Conservation (phyloP, 2,888 invertebrate species). For the Junonia oenone region DNA sequence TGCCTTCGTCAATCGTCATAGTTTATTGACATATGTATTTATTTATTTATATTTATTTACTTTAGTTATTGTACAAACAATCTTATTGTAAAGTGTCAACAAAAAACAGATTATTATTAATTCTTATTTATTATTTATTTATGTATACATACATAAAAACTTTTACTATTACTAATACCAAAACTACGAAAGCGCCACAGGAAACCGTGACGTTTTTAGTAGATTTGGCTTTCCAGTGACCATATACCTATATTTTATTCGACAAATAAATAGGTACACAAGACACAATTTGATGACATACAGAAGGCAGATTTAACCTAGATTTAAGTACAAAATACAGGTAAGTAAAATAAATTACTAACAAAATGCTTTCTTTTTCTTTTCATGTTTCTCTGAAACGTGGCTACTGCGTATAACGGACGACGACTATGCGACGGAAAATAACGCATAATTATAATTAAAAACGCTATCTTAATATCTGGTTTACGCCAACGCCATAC, state of each 20-base stretch:
- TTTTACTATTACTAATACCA: too few relatives aligned
- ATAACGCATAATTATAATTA: constrained; percentile 51
- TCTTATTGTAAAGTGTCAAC: too few relatives aligned
- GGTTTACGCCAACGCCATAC: constrained; percentile 74
- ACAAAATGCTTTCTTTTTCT: constrained; percentile 78
- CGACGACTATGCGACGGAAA: constrained; percentile 55
- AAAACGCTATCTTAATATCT: constrained; percentile 69
- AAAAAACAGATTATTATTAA: too few relatives aligned
- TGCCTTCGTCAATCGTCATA: constrained; percentile 13
- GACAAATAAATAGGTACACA: background rate
- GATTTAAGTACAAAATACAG: constrained; percentile 33
- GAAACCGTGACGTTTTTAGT: too few relatives aligned
- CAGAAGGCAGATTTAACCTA: constrained; percentile 36
- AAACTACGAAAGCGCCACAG: too few relatives aligned
- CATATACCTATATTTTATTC: background rate
- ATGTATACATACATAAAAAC: too few relatives aligned
- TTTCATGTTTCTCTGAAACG: constrained; percentile 79
- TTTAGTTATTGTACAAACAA: too few relatives aligned
- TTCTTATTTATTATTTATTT: too few relatives aligned
- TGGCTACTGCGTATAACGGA: constrained; percentile 62
- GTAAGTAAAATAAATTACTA: constrained; percentile 64
- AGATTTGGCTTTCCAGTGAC: too few relatives aligned
- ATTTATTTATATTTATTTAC: background rate
- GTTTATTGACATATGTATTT: background rate
- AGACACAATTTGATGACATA: background rate